These are phyloP conservation scores for Callocephalon fimbriatum DNA, from an alignment of 2,113 vertebrate genomes.

Conservation along the genomic window DNA sequence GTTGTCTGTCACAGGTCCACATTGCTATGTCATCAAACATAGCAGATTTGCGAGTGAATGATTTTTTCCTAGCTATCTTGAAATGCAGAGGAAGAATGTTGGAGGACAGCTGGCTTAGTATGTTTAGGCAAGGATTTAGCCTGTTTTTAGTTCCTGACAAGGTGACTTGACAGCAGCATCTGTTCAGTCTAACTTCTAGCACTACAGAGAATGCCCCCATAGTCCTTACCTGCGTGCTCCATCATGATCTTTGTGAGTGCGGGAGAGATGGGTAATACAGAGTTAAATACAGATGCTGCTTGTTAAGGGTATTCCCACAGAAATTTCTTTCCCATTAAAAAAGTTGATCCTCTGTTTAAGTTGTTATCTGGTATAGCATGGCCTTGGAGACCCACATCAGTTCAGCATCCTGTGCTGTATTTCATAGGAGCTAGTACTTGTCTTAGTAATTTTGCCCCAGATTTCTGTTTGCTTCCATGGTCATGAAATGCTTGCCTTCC, in stretches of 20 bases:
- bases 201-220: not conserved
- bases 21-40: not conserved
- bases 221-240: fast-evolving
- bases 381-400: not conserved
- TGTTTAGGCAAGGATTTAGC: not conserved
- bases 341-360: not conserved
- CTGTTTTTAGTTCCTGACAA: not conserved
- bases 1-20: not conserved
- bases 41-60: not conserved
- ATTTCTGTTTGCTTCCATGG: not conserved
- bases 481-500: not conserved
- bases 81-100: not conserved
- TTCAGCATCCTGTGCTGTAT: not conserved
- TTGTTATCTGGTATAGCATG: not conserved
- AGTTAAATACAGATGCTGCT: not conserved
- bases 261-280: not conserved
- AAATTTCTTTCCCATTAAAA: not conserved
- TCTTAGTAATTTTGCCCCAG: not conserved
- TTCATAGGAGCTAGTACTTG: not conserved
- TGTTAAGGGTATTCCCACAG: not conserved
- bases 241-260: not conserved
- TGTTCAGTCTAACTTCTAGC: not conserved
- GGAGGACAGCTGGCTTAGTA: not conserved
- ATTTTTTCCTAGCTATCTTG: not conserved
- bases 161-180: not conserved